These are phyloP conservation scores for Elmis aenea DNA, from an alignment of 2,888 invertebrate species.

Conservation along the genomic window DNA sequence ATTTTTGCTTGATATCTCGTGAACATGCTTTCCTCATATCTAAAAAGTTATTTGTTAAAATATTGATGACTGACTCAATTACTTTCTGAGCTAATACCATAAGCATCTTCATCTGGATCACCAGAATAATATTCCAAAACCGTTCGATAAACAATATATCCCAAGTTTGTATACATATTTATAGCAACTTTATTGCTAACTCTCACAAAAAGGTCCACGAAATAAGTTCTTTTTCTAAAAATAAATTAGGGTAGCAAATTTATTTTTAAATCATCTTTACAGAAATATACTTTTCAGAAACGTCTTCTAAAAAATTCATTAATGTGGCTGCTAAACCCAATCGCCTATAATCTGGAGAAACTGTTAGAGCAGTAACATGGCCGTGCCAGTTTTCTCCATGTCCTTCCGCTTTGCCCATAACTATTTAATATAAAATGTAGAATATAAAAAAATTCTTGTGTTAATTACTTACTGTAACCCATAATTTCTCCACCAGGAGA, in stretches of 20 bases:
- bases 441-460: background rate
- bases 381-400: slow-evolving; percentile 97
- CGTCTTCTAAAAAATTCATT: slow-evolving; percentile 92
- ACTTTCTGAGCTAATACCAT: slow-evolving; percentile 58
- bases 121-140: slow-evolving; percentile 98
- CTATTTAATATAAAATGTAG: slow-evolving; percentile 49
- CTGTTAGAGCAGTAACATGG: slow-evolving; percentile 96
- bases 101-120: slow-evolving; percentile 97
- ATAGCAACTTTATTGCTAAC: slow-evolving; percentile 97
- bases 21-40: slow-evolving; percentile 99
- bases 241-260: slow-evolving; percentile 4
- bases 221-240: slow-evolving; percentile 88
- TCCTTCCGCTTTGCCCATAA: slow-evolving; percentile 99
- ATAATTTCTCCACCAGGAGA: slow-evolving; percentile 94
- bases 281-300: slow-evolving; percentile 78
- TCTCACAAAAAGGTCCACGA: slow-evolving; percentile 97
- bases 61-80: slow-evolving; percentile 8
- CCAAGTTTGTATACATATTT: slow-evolving; percentile 93
- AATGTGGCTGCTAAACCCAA: slow-evolving; percentile 87
- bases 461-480: slow-evolving; percentile 85
- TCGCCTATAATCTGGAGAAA: slow-evolving; percentile 90
- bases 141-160: slow-evolving; percentile 93
- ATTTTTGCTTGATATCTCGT: slow-evolving; percentile 84
- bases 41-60: slow-evolving; percentile 49
- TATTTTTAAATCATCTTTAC: slow-evolving; percentile 5